phyloP scores from a whole-genome alignment of 2,797 vertebrate species.

The Lagodon rhomboides region DNA sequence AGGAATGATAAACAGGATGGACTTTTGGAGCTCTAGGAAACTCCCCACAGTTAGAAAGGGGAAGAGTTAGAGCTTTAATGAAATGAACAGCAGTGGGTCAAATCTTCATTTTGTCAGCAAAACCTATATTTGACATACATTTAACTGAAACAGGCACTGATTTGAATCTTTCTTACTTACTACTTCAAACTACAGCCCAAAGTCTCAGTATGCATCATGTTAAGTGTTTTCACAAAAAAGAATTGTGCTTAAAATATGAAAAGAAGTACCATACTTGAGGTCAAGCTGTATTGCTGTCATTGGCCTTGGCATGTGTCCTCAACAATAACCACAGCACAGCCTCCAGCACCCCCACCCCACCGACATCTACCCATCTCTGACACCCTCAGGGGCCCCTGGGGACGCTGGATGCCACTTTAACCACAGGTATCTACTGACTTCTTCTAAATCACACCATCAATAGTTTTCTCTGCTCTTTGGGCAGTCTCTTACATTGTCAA shows the following conservation, averaged over 20 bases:
- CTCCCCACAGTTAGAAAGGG: background rate
- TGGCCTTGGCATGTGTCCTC: constrained; percentile 19
- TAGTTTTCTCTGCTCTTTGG: constrained; percentile 62
- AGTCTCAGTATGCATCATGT: background rate
- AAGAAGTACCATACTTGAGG: constrained; percentile 16
- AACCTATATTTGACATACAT: background rate
- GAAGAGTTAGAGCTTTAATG: background rate
- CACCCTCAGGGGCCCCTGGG: constrained; percentile 49
- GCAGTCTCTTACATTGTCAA: constrained; percentile 42
- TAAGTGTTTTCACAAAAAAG: background rate
- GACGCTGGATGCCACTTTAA: constrained; percentile 58
- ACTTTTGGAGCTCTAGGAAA: too few species aligned
- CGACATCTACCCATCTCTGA: constrained; percentile 13
- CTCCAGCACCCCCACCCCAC: background rate
- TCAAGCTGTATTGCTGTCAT: constrained; percentile 14
- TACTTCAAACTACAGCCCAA: background rate
- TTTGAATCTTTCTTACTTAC: background rate
- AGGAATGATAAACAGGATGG: too few species aligned
- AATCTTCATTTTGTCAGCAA: background rate
- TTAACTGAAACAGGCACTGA: background rate
- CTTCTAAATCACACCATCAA: constrained; percentile 69
- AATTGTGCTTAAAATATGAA: constrained; percentile 3
- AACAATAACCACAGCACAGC: constrained; percentile 3
- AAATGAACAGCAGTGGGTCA: background rate
- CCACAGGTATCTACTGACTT: constrained; percentile 52